These are phyloP conservation scores for Drosophila peninsularis DNA, from an alignment of 2,888 invertebrate genomes.

Conservation along the genomic window DNA sequence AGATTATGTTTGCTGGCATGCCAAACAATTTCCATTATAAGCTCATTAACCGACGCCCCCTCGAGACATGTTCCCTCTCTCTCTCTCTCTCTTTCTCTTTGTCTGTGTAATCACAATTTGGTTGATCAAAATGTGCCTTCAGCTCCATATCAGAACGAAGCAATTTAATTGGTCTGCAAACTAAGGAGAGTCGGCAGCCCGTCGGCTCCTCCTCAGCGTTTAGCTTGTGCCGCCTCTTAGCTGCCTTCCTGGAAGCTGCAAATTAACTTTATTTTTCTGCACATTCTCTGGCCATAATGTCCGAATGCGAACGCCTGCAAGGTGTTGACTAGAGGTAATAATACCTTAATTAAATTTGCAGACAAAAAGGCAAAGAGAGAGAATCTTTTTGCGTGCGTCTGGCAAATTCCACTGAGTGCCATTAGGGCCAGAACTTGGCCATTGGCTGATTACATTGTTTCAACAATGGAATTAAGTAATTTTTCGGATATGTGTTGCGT, in stretches of 20 bases:
- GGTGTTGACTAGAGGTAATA: slow-evolving; percentile 75
- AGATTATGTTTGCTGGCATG: slow-evolving; percentile 21
- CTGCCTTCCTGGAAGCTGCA: slow-evolving; percentile 61
- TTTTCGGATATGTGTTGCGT: slow-evolving; percentile 56
- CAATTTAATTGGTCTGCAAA: slow-evolving; percentile 37
- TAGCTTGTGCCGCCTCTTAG: slow-evolving; percentile 44
- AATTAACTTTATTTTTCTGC: slow-evolving; percentile 55
- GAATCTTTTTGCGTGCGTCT: slow-evolving; percentile 25
- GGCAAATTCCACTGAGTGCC: slow-evolving; percentile 51
- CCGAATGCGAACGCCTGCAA: slow-evolving; percentile 59
- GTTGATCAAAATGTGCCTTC: slow-evolving; percentile 39
- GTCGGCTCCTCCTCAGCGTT: slow-evolving; percentile 16
- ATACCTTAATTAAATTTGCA: slow-evolving; percentile 77
- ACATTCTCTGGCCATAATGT: slow-evolving; percentile 5
- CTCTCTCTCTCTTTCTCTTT: background rate
- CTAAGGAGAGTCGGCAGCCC: slow-evolving; percentile 3
- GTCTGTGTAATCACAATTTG: slow-evolving; percentile 45
- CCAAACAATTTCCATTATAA: slow-evolving; percentile 64
- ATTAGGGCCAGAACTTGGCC: slow-evolving; percentile 50
- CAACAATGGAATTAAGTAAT: slow-evolving; percentile 53
- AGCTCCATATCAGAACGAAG: slow-evolving; percentile 31
- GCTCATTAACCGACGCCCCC: slow-evolving; percentile 57
- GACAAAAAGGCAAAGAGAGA: slow-evolving; percentile 19
- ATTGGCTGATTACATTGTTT: slow-evolving; percentile 65
- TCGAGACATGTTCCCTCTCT: slow-evolving; percentile 12